Conservation (phyloP, 2,888 invertebrate genomes). For the Gerris lacustris region DNA sequence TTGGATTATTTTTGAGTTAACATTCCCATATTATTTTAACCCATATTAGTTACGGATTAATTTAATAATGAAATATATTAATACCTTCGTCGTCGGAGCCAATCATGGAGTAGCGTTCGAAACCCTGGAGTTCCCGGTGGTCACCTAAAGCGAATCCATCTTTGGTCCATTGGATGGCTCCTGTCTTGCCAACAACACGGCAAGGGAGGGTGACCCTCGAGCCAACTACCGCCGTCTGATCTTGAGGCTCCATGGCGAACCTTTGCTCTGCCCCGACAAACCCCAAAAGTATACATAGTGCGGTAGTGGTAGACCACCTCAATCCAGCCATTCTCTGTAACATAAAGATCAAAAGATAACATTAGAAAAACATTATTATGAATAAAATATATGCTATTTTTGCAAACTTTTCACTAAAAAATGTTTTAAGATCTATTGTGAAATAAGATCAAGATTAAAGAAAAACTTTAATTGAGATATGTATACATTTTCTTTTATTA, state of each 20-base stretch:
- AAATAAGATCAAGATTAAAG: too few species aligned
- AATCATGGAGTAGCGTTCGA: conserved; percentile 89
- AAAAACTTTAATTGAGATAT: too few species aligned
- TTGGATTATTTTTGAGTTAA: too few species aligned
- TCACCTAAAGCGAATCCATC: conserved; percentile 91
- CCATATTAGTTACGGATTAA: too few species aligned
- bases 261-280: conserved; percentile 51
- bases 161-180: conserved; percentile 91
- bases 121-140: conserved; percentile 78
- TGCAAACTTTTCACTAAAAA: too few species aligned
- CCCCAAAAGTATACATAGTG: conserved; percentile 30
- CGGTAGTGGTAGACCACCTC: background rate
- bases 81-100: conserved; percentile 89
- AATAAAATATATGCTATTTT: background rate
- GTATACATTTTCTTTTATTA: too few species aligned
- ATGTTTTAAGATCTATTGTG: too few species aligned
- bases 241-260: conserved; percentile 84
- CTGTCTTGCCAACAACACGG: conserved; percentile 73
- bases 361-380: too few species aligned
- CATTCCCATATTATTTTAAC: too few species aligned
- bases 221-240: conserved; percentile 79
- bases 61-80: too few species aligned
- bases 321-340: conserved; percentile 5
- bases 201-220: conserved; percentile 81
- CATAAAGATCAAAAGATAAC: background rate